These are phyloP conservation scores for Atherinomorus stipes DNA, from an alignment of 2,113 vertebrate species.

Conservation along the genomic window DNA sequence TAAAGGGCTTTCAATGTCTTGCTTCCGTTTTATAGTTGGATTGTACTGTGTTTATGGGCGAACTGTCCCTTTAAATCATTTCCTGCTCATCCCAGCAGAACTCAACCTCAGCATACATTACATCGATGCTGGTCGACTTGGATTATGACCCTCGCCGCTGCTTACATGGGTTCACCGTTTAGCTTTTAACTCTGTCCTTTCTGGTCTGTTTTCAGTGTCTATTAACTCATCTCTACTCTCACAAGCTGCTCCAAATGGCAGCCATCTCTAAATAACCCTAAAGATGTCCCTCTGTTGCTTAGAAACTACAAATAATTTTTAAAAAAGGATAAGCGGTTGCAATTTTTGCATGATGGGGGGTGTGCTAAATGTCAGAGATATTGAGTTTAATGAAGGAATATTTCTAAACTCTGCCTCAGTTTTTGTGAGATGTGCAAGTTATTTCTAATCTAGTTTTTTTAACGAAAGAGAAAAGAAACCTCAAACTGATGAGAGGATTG, in stretches of 20 bases:
- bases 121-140: constrained; percentile 41
- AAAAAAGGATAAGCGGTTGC: too few relatives aligned
- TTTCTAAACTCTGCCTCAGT: too few relatives aligned
- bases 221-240: too few relatives aligned
- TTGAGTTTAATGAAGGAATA: too few relatives aligned
- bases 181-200: constrained; percentile 9
- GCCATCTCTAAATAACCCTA: too few relatives aligned
- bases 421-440: too few relatives aligned
- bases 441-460: too few relatives aligned
- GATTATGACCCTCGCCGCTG: constrained; percentile 43
- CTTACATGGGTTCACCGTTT: constrained; percentile 21
- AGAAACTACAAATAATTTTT: constrained; percentile 62
- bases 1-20: constrained; percentile 29
- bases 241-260: too few relatives aligned
- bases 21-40: constrained; percentile 27
- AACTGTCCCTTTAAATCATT: constrained; percentile 59
- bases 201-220: neutral
- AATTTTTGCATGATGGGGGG: too few relatives aligned
- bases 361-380: too few relatives aligned
- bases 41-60: constrained; percentile 20
- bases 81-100: constrained; percentile 42
- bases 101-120: constrained; percentile 26
- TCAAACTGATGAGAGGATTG: neutral
- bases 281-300: constrained; percentile 45
- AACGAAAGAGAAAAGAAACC: too few relatives aligned